Conservation (phyloP, 2,888 invertebrate species). For the Lagria hirta region DNA sequence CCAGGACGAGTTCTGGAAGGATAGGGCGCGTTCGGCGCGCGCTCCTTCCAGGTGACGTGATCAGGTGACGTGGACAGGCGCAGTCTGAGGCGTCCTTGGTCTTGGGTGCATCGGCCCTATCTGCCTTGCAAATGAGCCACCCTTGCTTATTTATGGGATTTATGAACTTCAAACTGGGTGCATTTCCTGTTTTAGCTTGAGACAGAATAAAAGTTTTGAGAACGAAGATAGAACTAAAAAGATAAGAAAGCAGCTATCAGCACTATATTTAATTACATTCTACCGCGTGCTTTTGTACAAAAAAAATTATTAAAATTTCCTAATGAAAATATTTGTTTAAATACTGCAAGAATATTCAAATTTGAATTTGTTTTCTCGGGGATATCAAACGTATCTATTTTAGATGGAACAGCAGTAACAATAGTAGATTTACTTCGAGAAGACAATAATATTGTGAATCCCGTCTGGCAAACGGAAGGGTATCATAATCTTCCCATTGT, state of each 20-base stretch:
- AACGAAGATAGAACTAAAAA: no score
- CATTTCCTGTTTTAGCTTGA: constrained; percentile 17
- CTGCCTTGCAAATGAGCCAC: constrained; percentile 55
- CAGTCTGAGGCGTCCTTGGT: constrained; percentile 47
- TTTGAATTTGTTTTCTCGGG: no score
- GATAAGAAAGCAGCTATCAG: no score
- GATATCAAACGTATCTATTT: no score
- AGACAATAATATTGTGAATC: constrained; percentile 22
- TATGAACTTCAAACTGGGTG: constrained; percentile 53
- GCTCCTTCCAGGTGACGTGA: constrained; percentile 31
- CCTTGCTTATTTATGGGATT: constrained; percentile 54
- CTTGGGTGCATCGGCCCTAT: constrained; percentile 51
- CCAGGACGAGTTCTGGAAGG: constrained; percentile 47
- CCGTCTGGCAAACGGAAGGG: constrained; percentile 37
- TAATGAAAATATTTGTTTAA: no score
- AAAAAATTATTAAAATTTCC: no score
- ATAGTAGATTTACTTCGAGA: constrained; percentile 21
- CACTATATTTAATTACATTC: no score
- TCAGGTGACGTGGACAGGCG: constrained; percentile 43
- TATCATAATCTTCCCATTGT: constrained; percentile 46
- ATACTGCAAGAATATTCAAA: no score
- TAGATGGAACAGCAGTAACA: no score
- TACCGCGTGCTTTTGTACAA: no score
- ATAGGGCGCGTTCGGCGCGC: constrained; percentile 39
- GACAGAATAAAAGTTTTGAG: no score